Base-by-base conservation (phyloP, 2,797 vertebrate species). In the Huso huso region DNA sequence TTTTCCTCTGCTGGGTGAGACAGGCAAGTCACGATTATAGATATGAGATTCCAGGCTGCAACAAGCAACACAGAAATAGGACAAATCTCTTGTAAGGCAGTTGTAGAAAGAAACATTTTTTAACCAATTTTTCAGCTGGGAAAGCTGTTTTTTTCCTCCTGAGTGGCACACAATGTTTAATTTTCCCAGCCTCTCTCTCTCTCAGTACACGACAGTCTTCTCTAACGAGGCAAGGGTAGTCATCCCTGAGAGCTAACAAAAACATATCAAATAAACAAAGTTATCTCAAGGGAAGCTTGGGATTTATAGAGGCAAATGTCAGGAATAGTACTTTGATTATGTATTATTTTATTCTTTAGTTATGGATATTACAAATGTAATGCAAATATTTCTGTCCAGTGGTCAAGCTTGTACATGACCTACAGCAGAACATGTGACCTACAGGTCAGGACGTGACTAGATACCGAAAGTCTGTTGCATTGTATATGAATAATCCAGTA, bases 1-100 rank as follows among this genome's bases (percentile, higher is more conserved):
- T 49, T 51, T 7, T 59, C 67, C 58, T 11, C 65, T 3, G 48
- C 57, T 62, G 51, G 65, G 18, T 53, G 62, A 68, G 15, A 55
- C 23, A 68, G 60, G 37, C 51, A 18, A 12, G 8, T 48, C 58
- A 48, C 11, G 48, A 13, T 58, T 58, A 11, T 13, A 58, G 12
- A 58, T 58, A 58, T n/a, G 12, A 58, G 55, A 58, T 13, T 13
- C 55, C 55, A 11, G 15, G 53, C 4, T 48, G 23, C 37, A 49
- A 12, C 64, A 10, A 55, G 6, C n/a, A 11, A 53, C 55, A 10
- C 58, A 9, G 15, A 10, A 12, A 48, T 12, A 51, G 49, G 15
- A 49, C 37, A 52, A 53, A 13, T 58, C 55, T 58, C 10, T 58
- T 58, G 12, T 58, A 58, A 52, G 11, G 55, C 55, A 59, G 55